A percentile compares a stretch with the other conserved stretches of the same genome.
Conservation (phyloP, 1,140 invertebrate genomes). For the Phortica variegata region DNA sequence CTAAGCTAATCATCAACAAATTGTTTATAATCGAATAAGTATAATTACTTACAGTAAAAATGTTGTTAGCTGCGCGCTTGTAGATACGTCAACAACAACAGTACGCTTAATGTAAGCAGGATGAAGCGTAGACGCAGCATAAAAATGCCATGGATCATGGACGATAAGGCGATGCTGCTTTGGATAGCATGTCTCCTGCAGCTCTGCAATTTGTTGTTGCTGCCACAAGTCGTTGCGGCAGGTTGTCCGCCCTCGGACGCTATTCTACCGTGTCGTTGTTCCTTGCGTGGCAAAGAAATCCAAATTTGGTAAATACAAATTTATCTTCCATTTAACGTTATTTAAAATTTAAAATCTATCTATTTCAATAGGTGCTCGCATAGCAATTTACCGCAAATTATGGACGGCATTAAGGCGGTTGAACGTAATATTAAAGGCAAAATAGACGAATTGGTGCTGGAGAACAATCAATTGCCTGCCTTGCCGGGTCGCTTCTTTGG, state of each 20-base stretch:
- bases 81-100: too few species aligned
- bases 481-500: constrained; percentile 76
- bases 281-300: constrained; percentile 57
- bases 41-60: too few species aligned
- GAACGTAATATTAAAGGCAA: constrained; percentile 68
- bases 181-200: constrained; percentile 22
- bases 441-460: constrained; percentile 81
- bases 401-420: constrained; percentile 71
- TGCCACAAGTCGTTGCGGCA: constrained; percentile 20
- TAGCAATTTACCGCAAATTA: constrained; percentile 74
- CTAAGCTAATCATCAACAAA: too few species aligned
- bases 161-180: constrained; percentile 7
- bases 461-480: constrained; percentile 81
- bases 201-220: constrained; percentile 12
- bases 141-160: constrained; percentile 10
- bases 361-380: constrained; percentile 73
- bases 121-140: constrained; percentile 8
- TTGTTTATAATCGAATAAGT: too few species aligned
- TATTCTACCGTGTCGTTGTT: constrained; percentile 60
- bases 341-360: not conserved
- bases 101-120: too few species aligned
- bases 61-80: too few species aligned
- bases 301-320: constrained; percentile 58
- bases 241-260: constrained; percentile 59
- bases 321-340: not conserved